Conservation (phyloP, 2,888 invertebrate genomes). For the Calephelis perditalis region DNA sequence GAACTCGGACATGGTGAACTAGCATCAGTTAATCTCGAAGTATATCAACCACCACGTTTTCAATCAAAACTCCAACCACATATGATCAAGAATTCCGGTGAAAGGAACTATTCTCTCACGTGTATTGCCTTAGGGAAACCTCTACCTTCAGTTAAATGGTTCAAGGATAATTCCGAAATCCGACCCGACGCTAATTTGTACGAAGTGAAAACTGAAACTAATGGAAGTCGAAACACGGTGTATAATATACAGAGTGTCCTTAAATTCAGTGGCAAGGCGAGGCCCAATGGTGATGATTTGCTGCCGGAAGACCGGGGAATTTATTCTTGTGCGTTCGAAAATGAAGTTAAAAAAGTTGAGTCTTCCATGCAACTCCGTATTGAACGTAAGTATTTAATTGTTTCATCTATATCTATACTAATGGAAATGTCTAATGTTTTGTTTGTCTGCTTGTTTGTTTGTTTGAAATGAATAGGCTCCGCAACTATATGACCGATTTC, state of each 20-base stretch:
- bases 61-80: slow-evolving; percentile 89
- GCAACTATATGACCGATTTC: too few relatives aligned
- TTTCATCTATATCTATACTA: not conserved
- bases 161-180: slow-evolving; percentile 90
- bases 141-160: slow-evolving; percentile 89
- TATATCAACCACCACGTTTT: slow-evolving; percentile 93
- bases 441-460: too few relatives aligned
- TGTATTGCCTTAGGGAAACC: slow-evolving; percentile 95
- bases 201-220: slow-evolving; percentile 87
- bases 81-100: slow-evolving; percentile 87
- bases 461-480: too few relatives aligned
- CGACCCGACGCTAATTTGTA: slow-evolving; percentile 87
- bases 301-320: slow-evolving; percentile 91
- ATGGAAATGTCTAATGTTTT: too few relatives aligned
- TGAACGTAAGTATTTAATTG: slow-evolving; percentile 83
- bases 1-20: slow-evolving; percentile 92
- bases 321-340: slow-evolving; percentile 92
- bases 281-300: slow-evolving; percentile 86
- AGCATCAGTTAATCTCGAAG: slow-evolving; percentile 90
- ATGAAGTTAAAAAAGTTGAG: slow-evolving; percentile 92
- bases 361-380: slow-evolving; percentile 94
- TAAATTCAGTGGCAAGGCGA: slow-evolving; percentile 87
- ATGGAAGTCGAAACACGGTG: slow-evolving; percentile 87
- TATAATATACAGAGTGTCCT: slow-evolving; percentile 90
- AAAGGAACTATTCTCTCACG: slow-evolving; percentile 86